A percentile compares a stretch with the other conserved stretches of the same genome.
Evolutionary conservation across 2,113 vertebrate genomes (phyloP).

Genomic region (Fukomys damarensis): DNA sequence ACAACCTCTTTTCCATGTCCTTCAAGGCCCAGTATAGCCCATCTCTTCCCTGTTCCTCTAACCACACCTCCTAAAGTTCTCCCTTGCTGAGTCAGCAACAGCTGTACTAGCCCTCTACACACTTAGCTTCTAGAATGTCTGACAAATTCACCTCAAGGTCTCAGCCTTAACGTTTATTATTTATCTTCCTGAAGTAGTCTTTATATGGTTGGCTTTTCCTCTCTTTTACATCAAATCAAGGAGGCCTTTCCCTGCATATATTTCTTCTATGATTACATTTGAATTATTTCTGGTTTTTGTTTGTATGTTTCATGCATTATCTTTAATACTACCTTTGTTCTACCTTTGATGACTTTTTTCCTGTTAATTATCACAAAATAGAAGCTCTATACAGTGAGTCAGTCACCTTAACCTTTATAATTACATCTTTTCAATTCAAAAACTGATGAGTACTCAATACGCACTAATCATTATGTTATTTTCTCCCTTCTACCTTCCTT

Average conservation of each 20-base stretch:
- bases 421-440: background rate
- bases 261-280: background rate
- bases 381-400: background rate
- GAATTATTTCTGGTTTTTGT: background rate
- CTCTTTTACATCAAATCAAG: background rate
- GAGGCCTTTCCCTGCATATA: background rate
- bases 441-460: background rate
- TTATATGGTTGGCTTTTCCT: background rate
- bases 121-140: background rate
- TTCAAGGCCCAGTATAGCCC: too few relatives aligned
- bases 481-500: background rate
- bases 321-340: background rate
- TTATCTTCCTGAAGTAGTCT: background rate
- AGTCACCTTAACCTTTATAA: background rate
- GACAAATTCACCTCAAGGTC: background rate
- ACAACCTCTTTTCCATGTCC: background rate
- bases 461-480: background rate
- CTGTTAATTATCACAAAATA: background rate
- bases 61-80: background rate
- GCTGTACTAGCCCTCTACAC: background rate
- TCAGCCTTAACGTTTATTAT: background rate
- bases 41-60: background rate
- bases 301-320: background rate
- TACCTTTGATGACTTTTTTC: background rate
- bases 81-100: background rate